These are phyloP conservation scores for Orthosia gracilis DNA, from an alignment of 2,888 invertebrate genomes.

Conservation along the genomic window DNA sequence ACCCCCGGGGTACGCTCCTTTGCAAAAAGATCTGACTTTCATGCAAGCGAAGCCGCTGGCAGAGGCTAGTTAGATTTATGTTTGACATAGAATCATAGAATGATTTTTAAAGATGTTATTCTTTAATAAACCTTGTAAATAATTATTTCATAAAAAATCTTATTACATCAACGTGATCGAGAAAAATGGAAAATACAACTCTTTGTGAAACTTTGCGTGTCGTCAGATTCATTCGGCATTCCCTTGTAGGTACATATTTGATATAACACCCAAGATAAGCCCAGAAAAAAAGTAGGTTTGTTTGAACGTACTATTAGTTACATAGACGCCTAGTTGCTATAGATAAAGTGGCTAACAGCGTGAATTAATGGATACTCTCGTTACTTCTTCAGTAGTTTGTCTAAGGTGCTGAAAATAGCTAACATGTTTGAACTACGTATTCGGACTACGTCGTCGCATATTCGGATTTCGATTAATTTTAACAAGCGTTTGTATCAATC, in stretches of 20 bases:
- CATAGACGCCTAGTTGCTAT: conserved; percentile 43
- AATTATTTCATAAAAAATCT: background rate
- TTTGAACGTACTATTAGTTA: conserved; percentile 56
- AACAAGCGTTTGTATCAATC: conserved; percentile 7
- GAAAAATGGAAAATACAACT: background rate
- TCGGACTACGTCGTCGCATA: too few relatives aligned
- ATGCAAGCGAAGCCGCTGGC: too few relatives aligned
- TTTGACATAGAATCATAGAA: too few relatives aligned
- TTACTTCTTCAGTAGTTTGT: conserved; percentile 25
- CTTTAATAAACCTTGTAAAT: background rate
- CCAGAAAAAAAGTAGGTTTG: conserved; percentile 61
- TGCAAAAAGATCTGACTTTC: too few relatives aligned
- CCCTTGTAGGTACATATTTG: conserved; percentile 56
- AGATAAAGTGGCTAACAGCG: conserved; percentile 47
- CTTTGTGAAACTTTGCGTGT: background rate
- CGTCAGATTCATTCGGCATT: conserved; percentile 21
- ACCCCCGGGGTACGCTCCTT: too few relatives aligned
- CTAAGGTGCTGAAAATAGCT: conserved; percentile 31
- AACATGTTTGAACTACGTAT: too few relatives aligned
- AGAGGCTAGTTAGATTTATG: too few relatives aligned
- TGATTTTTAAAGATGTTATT: too few relatives aligned
- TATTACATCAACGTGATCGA: background rate
- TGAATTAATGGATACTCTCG: conserved; percentile 31
- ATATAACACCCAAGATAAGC: conserved; percentile 60
- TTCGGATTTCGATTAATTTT: conserved; percentile 26